These are phyloP conservation scores for Chiridota heheva DNA, from an alignment of 35 echinoderm and acorn worm genomes.

Conservation along the genomic window DNA sequence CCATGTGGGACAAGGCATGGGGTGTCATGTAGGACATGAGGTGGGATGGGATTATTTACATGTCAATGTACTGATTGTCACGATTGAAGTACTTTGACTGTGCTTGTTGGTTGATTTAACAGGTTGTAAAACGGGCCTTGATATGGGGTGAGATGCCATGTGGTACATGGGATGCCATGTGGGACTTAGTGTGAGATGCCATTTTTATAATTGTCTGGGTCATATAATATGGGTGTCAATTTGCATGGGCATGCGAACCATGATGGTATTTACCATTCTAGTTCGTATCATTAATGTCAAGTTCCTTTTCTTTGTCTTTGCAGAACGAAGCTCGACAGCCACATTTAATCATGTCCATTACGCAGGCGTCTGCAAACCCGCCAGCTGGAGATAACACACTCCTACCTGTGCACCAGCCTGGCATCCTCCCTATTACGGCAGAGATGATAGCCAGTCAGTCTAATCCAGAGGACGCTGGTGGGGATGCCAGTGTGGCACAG, in stretches of 20 bases:
- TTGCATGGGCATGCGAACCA: neutral
- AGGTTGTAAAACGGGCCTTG: too few relatives aligned
- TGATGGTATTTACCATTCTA: neutral
- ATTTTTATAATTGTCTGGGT: neutral
- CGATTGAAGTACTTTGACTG: too few relatives aligned
- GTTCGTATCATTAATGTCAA: neutral
- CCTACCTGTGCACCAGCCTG: slow-evolving; percentile 51
- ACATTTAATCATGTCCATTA: slow-evolving; percentile 23
- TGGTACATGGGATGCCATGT: too few relatives aligned
- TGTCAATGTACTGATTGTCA: too few relatives aligned
- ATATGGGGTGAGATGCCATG: too few relatives aligned
- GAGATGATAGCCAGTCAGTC: slow-evolving; percentile 40
- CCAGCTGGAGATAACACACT: slow-evolving; percentile 38
- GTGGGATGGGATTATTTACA: too few relatives aligned
- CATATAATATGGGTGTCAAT: neutral
- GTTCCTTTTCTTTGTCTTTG: neutral
- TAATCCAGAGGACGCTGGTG: neutral
- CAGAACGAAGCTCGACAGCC: slow-evolving; percentile 36
- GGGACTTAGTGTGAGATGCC: neutral
- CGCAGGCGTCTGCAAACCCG: slow-evolving; percentile 51
- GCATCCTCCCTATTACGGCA: slow-evolving; percentile 32
- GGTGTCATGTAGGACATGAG: too few relatives aligned
- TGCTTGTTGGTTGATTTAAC: too few relatives aligned
- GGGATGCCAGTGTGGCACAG: slow-evolving; percentile 16
- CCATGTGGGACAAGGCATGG: too few relatives aligned